Percentiles rank a stretch among this genome's conserved stretches.
These are phyloP conservation scores for Ictalurus punctatus DNA, from an alignment of 2,113 vertebrate genomes.

Conservation along the genomic window DNA sequence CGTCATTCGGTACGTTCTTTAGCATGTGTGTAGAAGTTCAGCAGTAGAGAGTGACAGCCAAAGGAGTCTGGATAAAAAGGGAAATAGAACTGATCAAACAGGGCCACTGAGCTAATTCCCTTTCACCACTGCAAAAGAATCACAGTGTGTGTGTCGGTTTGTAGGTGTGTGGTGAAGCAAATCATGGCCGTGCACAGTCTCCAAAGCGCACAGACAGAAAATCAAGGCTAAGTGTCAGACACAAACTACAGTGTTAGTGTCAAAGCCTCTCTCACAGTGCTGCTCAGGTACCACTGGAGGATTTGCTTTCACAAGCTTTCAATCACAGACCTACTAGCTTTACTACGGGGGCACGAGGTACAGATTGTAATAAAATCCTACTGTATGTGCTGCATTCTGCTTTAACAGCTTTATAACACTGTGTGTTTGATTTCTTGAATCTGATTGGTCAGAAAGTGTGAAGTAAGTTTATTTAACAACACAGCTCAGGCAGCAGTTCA, in stretches of 20 bases:
- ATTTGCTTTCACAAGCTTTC: conserved; percentile 42
- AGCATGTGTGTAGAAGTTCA: conserved; percentile 25
- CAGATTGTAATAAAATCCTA: conserved; percentile 10
- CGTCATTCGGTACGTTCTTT: conserved; percentile 9
- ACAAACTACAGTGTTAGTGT: conserved; percentile 49
- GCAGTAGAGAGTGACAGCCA: not conserved
- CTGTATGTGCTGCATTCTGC: not conserved
- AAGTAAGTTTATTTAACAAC: not conserved
- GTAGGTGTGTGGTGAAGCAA: conserved; percentile 22
- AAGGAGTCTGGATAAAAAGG: not conserved
- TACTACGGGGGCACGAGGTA: not conserved
- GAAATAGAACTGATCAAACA: conserved; percentile 34
- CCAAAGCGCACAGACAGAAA: conserved; percentile 37
- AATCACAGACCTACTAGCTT: conserved; percentile 31
- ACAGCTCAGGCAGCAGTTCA: not conserved
- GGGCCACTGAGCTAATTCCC: conserved; percentile 42
- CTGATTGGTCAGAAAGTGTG: not conserved
- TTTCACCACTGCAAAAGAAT: conserved; percentile 33
- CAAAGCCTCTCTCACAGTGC: conserved; percentile 32
- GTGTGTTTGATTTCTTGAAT: not conserved
- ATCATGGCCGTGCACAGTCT: conserved; percentile 12
- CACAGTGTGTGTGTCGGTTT: conserved; percentile 9
- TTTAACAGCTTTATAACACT: not conserved
- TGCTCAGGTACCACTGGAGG: conserved; percentile 37
- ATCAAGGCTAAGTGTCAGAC: conserved; percentile 46